phyloP scores from a whole-genome alignment of 2,113 vertebrate genomes.

The Oncorhynchus gorbuscha region DNA sequence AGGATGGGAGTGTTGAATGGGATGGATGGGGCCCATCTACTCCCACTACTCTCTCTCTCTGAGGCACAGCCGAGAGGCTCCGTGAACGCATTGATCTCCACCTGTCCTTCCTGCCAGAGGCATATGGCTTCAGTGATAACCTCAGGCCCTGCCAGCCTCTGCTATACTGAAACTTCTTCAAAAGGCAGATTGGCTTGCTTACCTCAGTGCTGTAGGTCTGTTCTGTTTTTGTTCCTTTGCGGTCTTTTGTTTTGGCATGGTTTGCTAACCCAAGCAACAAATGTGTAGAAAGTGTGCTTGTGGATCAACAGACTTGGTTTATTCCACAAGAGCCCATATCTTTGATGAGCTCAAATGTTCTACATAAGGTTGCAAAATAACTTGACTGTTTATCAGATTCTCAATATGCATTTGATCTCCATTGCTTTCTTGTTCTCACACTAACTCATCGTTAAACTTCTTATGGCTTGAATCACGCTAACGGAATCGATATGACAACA shows the following conservation, averaged over 20 bases:
- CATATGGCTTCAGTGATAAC: constrained; percentile 59
- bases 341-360: background rate
- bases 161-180: background rate
- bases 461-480: too few relatives aligned
- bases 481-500: too few relatives aligned
- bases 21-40: background rate
- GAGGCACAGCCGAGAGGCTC: constrained; percentile 47
- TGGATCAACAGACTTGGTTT: constrained; percentile 19
- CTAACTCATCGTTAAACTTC: too few relatives aligned
- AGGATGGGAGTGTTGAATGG: constrained; percentile 51
- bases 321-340: background rate
- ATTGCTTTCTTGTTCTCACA: background rate
- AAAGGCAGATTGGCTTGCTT: background rate
- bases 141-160: constrained; percentile 28
- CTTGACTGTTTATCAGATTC: background rate
- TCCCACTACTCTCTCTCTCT: constrained; percentile 32
- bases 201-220: background rate
- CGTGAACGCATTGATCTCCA: constrained; percentile 56
- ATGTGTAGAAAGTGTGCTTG: constrained; percentile 12
- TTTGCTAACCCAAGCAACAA: background rate
- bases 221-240: background rate
- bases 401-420: background rate
- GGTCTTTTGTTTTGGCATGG: background rate
- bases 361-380: background rate
- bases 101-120: constrained; percentile 22